phyloP scores from a whole-genome alignment of 2,797 vertebrate species.

The Glossophaga mutica region DNA sequence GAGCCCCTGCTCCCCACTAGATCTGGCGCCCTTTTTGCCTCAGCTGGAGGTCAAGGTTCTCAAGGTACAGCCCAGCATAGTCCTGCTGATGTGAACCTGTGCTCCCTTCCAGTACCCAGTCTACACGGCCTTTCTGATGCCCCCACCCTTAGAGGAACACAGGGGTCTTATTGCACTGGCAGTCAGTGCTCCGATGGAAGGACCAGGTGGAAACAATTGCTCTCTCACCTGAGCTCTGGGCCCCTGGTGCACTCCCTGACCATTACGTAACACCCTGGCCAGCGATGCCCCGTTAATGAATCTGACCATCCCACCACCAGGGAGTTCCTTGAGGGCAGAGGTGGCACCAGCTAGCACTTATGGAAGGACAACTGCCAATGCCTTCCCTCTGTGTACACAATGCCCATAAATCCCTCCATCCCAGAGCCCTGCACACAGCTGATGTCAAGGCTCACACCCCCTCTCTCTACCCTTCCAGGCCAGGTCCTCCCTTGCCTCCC shows the following conservation, averaged over 20 bases:
- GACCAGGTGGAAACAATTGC: not conserved
- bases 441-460: rapidly evolving
- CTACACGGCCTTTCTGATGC: not conserved
- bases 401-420: not conserved
- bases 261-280: not conserved
- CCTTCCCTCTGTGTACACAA: not conserved
- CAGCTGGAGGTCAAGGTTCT: not conserved
- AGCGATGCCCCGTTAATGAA: not conserved
- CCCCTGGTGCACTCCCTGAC: not conserved
- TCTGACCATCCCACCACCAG: not conserved
- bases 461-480: not conserved
- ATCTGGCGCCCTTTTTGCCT: not conserved
- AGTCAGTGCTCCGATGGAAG: not conserved
- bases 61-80: not conserved
- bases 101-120: not conserved
- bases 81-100: not conserved
- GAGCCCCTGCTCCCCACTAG: not conserved
- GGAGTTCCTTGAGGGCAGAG: not conserved
- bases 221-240: not conserved
- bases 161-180: not conserved
- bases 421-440: not conserved
- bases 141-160: not conserved
- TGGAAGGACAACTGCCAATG: not conserved
- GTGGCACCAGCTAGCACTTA: not conserved
- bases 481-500: not conserved